phyloP scores from a whole-genome alignment of 1,140 invertebrate species.

The Heliconius eleuchia region DNA sequence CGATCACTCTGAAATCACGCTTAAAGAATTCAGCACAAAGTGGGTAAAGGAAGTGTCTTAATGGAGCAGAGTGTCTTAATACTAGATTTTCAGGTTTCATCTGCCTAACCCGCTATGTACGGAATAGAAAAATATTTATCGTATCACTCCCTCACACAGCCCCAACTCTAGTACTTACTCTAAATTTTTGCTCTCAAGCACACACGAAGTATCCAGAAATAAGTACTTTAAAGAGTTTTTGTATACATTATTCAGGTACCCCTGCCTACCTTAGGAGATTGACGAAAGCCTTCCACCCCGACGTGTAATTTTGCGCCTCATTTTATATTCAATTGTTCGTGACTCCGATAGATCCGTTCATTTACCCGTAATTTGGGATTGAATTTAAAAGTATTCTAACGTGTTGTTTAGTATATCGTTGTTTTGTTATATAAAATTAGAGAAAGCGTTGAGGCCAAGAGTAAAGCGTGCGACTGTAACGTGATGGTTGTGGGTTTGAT shows the following conservation, averaged over 20 bases:
- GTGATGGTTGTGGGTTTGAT: no score
- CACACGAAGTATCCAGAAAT: not conserved
- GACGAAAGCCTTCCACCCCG: slow-evolving; percentile 1
- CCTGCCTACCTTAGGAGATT: not conserved
- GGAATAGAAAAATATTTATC: not conserved
- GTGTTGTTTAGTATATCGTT: not conserved
- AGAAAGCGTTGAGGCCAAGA: no score
- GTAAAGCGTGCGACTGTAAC: no score
- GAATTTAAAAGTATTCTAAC: not conserved
- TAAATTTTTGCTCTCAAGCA: slow-evolving; percentile 5
- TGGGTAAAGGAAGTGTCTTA: no score
- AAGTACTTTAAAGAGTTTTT: not conserved
- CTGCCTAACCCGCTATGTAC: no score
- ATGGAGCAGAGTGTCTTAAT: no score
- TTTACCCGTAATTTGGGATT: not conserved
- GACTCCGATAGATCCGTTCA: slow-evolving; percentile 9
- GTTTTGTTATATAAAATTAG: not conserved
- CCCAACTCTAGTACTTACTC: not conserved
- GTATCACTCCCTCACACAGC: not conserved
- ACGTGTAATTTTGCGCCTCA: not conserved
- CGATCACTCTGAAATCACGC: no score
- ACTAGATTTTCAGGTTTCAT: no score
- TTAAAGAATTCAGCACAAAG: no score
- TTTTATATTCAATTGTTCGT: slow-evolving; percentile 14
- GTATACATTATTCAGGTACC: not conserved